Conservation (phyloP, 2,113 vertebrate genomes). For the Aramus guarauna region DNA sequence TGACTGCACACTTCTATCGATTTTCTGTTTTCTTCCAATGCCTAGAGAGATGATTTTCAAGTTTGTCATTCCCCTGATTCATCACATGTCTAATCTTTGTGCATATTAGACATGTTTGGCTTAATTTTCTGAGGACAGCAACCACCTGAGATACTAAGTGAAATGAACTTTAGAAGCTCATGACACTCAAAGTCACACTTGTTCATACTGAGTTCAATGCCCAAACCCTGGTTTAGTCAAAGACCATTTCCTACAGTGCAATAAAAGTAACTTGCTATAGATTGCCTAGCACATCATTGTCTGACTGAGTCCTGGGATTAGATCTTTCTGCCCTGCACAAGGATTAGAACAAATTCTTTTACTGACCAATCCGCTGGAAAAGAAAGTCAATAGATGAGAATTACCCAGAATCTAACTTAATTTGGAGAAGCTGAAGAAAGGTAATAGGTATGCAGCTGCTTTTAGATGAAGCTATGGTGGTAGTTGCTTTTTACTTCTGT, state of each 20-base stretch:
- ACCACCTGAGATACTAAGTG: neutral
- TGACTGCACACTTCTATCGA: neutral
- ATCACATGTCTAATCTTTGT: neutral
- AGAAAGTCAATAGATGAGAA: neutral
- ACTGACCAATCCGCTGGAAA: neutral
- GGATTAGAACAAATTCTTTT: neutral
- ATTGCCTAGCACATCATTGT: neutral
- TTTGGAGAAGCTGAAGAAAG: neutral
- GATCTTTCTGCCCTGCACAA: neutral
- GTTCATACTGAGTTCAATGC: neutral
- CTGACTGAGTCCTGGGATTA: neutral
- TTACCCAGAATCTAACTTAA: neutral
- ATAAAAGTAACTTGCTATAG: neutral
- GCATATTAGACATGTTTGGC: neutral
- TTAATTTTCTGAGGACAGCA: neutral
- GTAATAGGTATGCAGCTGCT: neutral
- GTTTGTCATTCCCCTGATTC: neutral
- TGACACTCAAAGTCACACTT: neutral
- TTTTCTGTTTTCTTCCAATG: neutral
- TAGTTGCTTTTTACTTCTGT: neutral
- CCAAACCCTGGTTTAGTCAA: neutral
- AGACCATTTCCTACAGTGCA: neutral
- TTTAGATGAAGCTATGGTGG: neutral
- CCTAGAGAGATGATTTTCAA: neutral
- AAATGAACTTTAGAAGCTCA: neutral